Evolutionary conservation across 2,797 vertebrate genomes (phyloP).

Genomic region (Poeciliopsis gracilis): DNA sequence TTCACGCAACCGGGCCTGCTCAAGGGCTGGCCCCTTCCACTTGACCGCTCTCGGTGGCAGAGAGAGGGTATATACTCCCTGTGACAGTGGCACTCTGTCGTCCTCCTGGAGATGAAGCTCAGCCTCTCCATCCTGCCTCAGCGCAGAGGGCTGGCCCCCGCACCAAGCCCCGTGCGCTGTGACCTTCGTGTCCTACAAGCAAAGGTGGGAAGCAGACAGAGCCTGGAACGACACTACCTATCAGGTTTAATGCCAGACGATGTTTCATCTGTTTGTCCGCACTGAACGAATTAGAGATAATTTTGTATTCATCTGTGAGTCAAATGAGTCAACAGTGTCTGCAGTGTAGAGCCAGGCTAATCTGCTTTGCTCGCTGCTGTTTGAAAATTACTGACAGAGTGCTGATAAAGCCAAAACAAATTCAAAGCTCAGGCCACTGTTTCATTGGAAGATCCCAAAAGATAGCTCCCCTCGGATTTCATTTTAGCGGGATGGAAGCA

Average conservation of each 20-base stretch:
- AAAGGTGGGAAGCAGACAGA: slow-evolving; percentile 59
- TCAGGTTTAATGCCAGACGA: slow-evolving; percentile 33
- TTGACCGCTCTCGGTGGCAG: slow-evolving; percentile 69
- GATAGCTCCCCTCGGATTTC: slow-evolving; percentile 43
- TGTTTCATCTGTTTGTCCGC: slow-evolving; percentile 51
- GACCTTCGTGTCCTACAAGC: slow-evolving; percentile 76
- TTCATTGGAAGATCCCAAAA: slow-evolving; percentile 54
- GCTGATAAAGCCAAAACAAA: slow-evolving; percentile 65
- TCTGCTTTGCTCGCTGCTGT: slow-evolving; percentile 67
- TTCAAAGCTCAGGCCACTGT: slow-evolving; percentile 55
- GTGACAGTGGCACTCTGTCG: slow-evolving; percentile 72
- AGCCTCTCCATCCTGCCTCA: slow-evolving; percentile 59
- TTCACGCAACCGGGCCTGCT: slow-evolving; percentile 43
- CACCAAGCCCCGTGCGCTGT: slow-evolving; percentile 42
- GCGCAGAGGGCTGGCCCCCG: slow-evolving; percentile 59
- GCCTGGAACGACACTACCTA: slow-evolving; percentile 46
- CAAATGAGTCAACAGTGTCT: slow-evolving; percentile 62
- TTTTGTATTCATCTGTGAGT: slow-evolving; percentile 68
- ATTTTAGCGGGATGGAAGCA: slow-evolving; percentile 28
- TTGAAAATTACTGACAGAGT: slow-evolving; percentile 68
- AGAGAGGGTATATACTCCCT: slow-evolving; percentile 62
- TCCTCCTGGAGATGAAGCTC: slow-evolving; percentile 71
- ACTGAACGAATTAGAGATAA: slow-evolving; percentile 62
- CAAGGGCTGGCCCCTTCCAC: slow-evolving; percentile 71
- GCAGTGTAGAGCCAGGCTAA: slow-evolving; percentile 62